These are phyloP conservation scores for Sinopyrophorus schimmeli DNA, from an alignment of 2,888 invertebrate genomes.

Conservation along the genomic window DNA sequence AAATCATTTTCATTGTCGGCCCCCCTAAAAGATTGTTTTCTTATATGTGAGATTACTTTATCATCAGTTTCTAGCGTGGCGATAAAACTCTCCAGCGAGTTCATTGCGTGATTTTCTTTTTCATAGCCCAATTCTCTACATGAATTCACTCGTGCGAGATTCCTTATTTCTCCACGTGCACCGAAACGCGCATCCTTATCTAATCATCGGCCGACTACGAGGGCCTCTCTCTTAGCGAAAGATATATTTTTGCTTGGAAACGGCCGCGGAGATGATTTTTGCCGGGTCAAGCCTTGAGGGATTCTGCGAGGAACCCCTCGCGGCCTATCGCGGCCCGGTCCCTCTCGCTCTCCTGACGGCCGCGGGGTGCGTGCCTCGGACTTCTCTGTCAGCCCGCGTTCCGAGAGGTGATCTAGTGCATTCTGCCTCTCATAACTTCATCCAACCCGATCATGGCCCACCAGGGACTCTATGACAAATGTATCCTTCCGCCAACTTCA, in stretches of 20 bases:
- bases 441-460: conserved; percentile 58
- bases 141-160: conserved; percentile 42
- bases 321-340: conserved; percentile 34
- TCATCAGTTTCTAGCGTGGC: conserved; percentile 40
- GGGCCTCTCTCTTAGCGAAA: conserved; percentile 38
- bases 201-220: conserved; percentile 29
- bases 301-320: conserved; percentile 39
- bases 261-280: conserved; percentile 49
- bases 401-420: conserved; percentile 55
- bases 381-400: conserved; percentile 41
- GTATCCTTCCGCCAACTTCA: conserved; percentile 59
- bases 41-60: conserved; percentile 42
- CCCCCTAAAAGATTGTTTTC: conserved; percentile 36
- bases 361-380: conserved; percentile 43
- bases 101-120: conserved; percentile 46
- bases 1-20: conserved; percentile 5
- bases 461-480: conserved; percentile 58
- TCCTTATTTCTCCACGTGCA: conserved; percentile 35
- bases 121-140: conserved; percentile 45
- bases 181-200: conserved; percentile 35
- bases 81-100: conserved; percentile 35
- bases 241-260: conserved; percentile 49
- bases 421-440: conserved; percentile 58
- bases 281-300: conserved; percentile 44
- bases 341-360: conserved; percentile 32